Evolutionary conservation across 2,113 vertebrate species (phyloP).

Genomic region (Pseudonaja textilis): DNA sequence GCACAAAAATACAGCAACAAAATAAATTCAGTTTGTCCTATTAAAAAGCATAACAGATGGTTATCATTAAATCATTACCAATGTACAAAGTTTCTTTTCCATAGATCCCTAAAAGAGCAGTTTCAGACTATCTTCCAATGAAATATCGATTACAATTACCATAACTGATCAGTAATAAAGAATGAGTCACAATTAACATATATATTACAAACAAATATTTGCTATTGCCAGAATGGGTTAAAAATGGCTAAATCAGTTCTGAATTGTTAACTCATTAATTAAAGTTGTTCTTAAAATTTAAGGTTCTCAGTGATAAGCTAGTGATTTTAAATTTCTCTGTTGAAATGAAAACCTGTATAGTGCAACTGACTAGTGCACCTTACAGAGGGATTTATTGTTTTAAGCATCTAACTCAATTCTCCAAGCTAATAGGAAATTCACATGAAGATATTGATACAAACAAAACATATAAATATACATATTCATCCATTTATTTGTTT

Average conservation of each 20-base stretch:
- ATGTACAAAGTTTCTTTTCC: slow-evolving; percentile 30
- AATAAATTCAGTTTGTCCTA: slow-evolving; percentile 50
- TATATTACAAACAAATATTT: not conserved
- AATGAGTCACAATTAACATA: slow-evolving; percentile 25
- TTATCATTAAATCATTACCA: slow-evolving; percentile 39
- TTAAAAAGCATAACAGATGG: slow-evolving; percentile 33
- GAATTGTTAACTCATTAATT: not conserved
- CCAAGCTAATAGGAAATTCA: not conserved
- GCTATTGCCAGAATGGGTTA: slow-evolving; percentile 8
- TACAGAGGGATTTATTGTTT: not conserved
- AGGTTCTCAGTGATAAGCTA: not conserved
- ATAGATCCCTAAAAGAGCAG: slow-evolving; percentile 31
- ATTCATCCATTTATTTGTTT: not conserved
- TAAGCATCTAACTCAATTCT: not conserved
- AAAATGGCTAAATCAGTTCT: slow-evolving; percentile 15
- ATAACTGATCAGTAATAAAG: slow-evolving; percentile 10
- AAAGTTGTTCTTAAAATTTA: slow-evolving; percentile 1
- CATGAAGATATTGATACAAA: not conserved
- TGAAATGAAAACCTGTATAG: not conserved
- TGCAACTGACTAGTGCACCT: not conserved
- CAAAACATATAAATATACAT: not conserved
- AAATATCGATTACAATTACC: slow-evolving; percentile 17
- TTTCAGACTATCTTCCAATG: slow-evolving; percentile 33
- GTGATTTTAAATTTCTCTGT: not conserved
- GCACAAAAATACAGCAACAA: slow-evolving; percentile 52